Evolutionary conservation across 2,113 vertebrate species (phyloP), one percentile per base, ranked within the genome.

Genomic region (Petroica traversi): DNA sequence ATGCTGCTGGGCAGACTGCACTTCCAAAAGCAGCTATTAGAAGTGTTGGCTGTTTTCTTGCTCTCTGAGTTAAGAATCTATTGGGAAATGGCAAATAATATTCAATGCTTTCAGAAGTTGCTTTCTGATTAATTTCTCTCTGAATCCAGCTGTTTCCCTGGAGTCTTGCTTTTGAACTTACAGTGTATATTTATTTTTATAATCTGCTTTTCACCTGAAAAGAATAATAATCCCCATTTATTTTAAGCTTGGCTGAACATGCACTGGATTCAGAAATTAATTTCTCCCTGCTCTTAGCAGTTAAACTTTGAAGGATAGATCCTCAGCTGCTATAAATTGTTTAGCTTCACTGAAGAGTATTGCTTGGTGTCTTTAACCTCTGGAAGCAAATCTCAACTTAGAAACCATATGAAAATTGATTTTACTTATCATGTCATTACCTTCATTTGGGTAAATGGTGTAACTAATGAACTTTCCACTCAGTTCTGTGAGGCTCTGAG

Each of bases 131-230:
- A 91, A 96, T 96, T 96, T 95, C 52, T 68, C 51, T 81, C 68
- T 64, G 72, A 78, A 67, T 64, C 72, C 64, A 88, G 64, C 83
- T 84, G 57, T 86, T 76, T 88, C 68, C 43, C 72, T 48, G 24
- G 67, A 90, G 75, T 18, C 43, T 77, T 83, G 67, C 43, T 94
- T 92, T 92, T 89, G 73, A 85, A 80, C 63, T 52, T 92, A 67
- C 41, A 20, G 23, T 80, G 46, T 95, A 82, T 91, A 85, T 86
- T 94, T 92, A 85, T 93, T 91, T 88, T 78, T 73, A 83, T 77
- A 94, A 96, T 95, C 93, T 96, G 55, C 91, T 96, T 95, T 96
- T 91, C 92, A 95, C 91, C 93, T 93, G 94, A 81, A 95, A 95
- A 91, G 64, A 87, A 85, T 88, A 92, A 92, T 89, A 95, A 91